These are phyloP conservation scores for Cosmorhoe ocellata DNA, from an alignment of 2,888 invertebrate species.

Conservation along the genomic window DNA sequence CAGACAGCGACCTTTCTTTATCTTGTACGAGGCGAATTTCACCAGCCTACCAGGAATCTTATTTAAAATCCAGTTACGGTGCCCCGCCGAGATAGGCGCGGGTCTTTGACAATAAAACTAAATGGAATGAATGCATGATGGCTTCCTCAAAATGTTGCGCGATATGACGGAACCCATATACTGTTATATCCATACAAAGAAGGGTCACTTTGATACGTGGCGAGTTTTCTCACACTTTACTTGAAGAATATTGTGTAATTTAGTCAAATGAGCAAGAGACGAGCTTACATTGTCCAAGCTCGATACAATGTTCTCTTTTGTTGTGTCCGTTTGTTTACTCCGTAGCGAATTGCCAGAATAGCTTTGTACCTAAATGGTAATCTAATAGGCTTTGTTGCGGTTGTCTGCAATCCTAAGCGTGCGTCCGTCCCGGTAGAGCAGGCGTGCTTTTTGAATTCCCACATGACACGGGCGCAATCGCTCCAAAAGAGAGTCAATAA, in stretches of 20 bases:
- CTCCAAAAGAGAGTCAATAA: constrained; percentile 73
- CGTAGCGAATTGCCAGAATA: constrained; percentile 26
- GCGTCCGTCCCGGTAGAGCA: constrained; percentile 50
- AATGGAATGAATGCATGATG: constrained; percentile 81
- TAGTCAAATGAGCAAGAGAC: constrained; percentile 41
- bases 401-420: constrained; percentile 55
- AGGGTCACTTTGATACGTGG: constrained; percentile 58
- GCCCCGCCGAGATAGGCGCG: constrained; percentile 76
- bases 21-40: constrained; percentile 76
- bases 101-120: constrained; percentile 81
- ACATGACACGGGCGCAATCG: constrained; percentile 51
- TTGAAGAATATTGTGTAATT: constrained; percentile 52
- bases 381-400: constrained; percentile 34
- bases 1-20: constrained; percentile 79
- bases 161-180: constrained; percentile 69
- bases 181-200: constrained; percentile 60
- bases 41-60: constrained; percentile 74
- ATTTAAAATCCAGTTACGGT: constrained; percentile 81
- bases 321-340: constrained; percentile 28
- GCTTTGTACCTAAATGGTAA: constrained; percentile 33
- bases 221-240: constrained; percentile 51
- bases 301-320: constrained; percentile 41
- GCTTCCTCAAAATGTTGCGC: constrained; percentile 68
- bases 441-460: constrained; percentile 57
- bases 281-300: constrained; percentile 34